Evolutionary conservation across 2,888 invertebrate genomes (phyloP), one percentile per base, ranked within the genome.

Genomic region (Gisinianus flammeolus): DNA sequence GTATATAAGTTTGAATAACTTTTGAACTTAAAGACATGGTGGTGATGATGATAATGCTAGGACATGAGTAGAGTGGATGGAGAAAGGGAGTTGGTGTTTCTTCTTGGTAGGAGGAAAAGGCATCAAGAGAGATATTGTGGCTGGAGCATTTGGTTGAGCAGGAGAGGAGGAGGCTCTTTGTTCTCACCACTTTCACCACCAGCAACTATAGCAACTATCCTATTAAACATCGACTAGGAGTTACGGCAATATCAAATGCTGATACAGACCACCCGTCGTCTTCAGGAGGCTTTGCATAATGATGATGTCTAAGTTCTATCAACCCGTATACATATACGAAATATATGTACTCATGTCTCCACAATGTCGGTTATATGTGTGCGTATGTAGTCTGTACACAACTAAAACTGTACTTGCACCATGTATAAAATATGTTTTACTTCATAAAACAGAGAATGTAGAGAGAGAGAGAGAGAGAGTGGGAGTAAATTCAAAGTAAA

Each of bases 201-300:
- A 44, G 44, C 44, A 6, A 2, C 44, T 44, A 44, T 6, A 44
- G 19, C 44, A 44, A 44, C 44, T 16, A 44, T 44, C 44, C 44
- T 44, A 44, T 44, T 44, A 44, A 44, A 44, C 19, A 44, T 44
- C 44, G 19, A 44, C 44, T 44, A 44, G 28, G 26, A 62, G 26
- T 26, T 26, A 62, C 28, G 62, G 56, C 22, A 62, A 62, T 62
- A 62, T 26, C 28, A 28, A 62, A 62, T 62, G 24, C 26, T 62
- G 26, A 62, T 62, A 58, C 19, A 58, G 62, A 62, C 62, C 62
- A 62, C 62, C 62, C 62, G 62, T 26, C 26, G 62, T 6, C 26
- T 28, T 8, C 26, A 26, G 5, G 24, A 24, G 16, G 24, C 26
- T 26, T 62, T 62, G 62, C 26, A 62, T 62, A 62, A 62, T 62